phyloP scores from a whole-genome alignment of 1,140 invertebrate genomes.

The Drosophila baimaii region DNA sequence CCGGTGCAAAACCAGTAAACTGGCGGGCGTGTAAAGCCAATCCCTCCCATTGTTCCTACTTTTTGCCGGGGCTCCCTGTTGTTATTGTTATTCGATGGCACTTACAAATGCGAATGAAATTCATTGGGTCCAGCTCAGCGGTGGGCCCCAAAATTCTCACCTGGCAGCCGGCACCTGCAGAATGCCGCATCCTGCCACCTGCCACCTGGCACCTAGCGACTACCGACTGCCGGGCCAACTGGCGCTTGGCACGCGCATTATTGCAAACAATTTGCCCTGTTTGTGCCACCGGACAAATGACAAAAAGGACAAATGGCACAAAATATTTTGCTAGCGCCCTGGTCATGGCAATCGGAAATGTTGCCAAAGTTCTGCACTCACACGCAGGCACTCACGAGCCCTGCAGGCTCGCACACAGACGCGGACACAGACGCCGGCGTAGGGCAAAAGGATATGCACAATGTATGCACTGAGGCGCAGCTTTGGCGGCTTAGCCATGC shows the following conservation, averaged over 20 bases:
- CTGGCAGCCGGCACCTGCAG: slow-evolving; percentile 36
- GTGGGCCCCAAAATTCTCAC: slow-evolving; percentile 27
- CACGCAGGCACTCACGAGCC: slow-evolving; percentile 36
- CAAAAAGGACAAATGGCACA: slow-evolving; percentile 59
- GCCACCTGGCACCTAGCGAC: slow-evolving; percentile 28
- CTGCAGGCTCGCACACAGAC: slow-evolving; percentile 28
- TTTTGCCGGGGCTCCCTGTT: slow-evolving; percentile 14
- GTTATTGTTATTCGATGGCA: slow-evolving; percentile 53
- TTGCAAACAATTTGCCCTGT: slow-evolving; percentile 80
- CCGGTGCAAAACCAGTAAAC: slow-evolving; percentile 25
- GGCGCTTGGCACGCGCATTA: slow-evolving; percentile 73
- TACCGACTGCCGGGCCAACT: slow-evolving; percentile 8
- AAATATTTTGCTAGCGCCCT: slow-evolving; percentile 43
- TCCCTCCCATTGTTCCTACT: slow-evolving; percentile 30
- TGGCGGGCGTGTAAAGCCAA: slow-evolving; percentile 36
- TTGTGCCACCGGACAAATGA: slow-evolving; percentile 75
- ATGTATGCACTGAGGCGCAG: slow-evolving; percentile 63
- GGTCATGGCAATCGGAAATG: slow-evolving; percentile 74
- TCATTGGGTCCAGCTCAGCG: slow-evolving; percentile 56
- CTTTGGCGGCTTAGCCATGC: slow-evolving; percentile 48
- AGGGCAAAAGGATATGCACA: slow-evolving; percentile 36
- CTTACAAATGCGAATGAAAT: slow-evolving; percentile 64
- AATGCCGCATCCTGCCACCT: slow-evolving; percentile 15
- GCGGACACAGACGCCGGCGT: not conserved
- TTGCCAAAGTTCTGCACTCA: slow-evolving; percentile 73